These are phyloP conservation scores for Drosophila leontia DNA, from an alignment of 1,140 invertebrate species.

Conservation along the genomic window DNA sequence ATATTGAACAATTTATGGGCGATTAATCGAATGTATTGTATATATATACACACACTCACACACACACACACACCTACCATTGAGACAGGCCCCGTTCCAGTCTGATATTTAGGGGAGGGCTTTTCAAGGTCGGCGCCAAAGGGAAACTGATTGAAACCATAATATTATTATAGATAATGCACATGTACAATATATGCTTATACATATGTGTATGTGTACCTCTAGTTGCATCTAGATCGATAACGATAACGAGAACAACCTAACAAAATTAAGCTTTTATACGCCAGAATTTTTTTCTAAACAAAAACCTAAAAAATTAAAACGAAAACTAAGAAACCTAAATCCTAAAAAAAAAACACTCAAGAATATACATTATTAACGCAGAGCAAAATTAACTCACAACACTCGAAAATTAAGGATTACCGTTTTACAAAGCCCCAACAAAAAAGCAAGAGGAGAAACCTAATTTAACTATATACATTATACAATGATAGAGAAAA, in stretches of 20 bases:
- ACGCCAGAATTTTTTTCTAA: conserved; percentile 81
- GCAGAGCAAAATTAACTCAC: conserved; percentile 35
- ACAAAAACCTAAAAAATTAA: conserved; percentile 41
- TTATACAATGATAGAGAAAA: conserved; percentile 53
- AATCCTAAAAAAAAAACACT: conserved; percentile 37
- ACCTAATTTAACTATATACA: conserved; percentile 54
- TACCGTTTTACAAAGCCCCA: conserved; percentile 53
- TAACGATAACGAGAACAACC: conserved; percentile 27
- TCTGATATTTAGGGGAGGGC: conserved; percentile 39
- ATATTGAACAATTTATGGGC: conserved; percentile 48
- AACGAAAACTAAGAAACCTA: conserved; percentile 21
- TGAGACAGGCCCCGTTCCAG: conserved; percentile 14
- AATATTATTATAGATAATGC: conserved; percentile 36
- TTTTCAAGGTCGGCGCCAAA: conserved; percentile 47
- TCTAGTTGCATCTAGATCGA: conserved; percentile 42
- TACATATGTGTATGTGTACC: conserved; percentile 40
- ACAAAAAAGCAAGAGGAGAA: conserved; percentile 19
- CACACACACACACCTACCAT: background rate
- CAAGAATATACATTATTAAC: conserved; percentile 43
- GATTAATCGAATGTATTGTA: conserved; percentile 28
- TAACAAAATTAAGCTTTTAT: conserved; percentile 70
- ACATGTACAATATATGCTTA: conserved; percentile 31
- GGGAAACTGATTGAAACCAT: conserved; percentile 51
- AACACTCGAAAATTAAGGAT: conserved; percentile 60
- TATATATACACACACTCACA: conserved; percentile 16